Conservation (phyloP, 2,113 vertebrate genomes). For the Scomber colias region DNA sequence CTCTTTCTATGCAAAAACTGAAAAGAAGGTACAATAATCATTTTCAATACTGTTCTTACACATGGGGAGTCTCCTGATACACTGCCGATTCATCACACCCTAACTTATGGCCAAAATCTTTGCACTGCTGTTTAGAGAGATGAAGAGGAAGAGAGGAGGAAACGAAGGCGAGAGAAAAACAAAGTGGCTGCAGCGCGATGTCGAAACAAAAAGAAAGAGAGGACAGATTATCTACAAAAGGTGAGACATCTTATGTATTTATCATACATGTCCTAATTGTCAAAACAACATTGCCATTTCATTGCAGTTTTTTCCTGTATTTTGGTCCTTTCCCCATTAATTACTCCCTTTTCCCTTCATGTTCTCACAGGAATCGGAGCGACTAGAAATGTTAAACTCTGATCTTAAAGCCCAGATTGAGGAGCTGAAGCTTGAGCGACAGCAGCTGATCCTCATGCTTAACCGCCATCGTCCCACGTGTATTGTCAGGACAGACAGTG, state of each 20-base stretch:
- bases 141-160: slow-evolving; percentile 94
- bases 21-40: background rate
- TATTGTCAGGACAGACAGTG: slow-evolving; percentile 94
- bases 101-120: background rate
- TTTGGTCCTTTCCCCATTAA: background rate
- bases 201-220: slow-evolving; percentile 98
- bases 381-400: slow-evolving; percentile 95
- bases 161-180: slow-evolving; percentile 97
- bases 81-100: background rate
- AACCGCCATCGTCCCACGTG: slow-evolving; percentile 96
- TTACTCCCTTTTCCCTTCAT: background rate
- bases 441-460: slow-evolving; percentile 96
- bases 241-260: slow-evolving; percentile 73
- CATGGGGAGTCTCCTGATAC: background rate
- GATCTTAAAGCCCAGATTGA: slow-evolving; percentile 97
- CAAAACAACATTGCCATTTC: background rate
- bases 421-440: slow-evolving; percentile 95
- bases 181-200: slow-evolving; percentile 97
- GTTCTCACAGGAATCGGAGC: slow-evolving; percentile 90
- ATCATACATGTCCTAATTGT: background rate
- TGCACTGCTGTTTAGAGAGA: slow-evolving; percentile 85
- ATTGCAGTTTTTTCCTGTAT: background rate
- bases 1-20: no score
- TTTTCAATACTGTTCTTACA: background rate
- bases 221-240: slow-evolving; percentile 96